Percentiles rank a stretch among this genome's conserved stretches.
These are phyloP conservation scores for Hippocampus mohnikei DNA, from an alignment of 2,113 vertebrate species.

Conservation along the genomic window DNA sequence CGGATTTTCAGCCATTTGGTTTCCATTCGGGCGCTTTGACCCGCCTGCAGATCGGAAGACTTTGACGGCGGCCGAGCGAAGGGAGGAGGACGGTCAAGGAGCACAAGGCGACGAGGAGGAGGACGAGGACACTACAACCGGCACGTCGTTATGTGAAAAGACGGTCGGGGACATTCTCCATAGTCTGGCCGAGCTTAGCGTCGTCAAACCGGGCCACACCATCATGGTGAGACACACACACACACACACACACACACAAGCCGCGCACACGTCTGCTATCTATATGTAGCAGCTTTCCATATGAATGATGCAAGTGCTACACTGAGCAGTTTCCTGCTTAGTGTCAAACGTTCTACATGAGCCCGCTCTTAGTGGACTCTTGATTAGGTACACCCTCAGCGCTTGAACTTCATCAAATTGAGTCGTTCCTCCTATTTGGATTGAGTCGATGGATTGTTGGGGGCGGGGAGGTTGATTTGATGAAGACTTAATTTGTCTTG, in stretches of 20 bases:
- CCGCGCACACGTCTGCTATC: background rate
- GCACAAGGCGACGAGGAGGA: constrained; percentile 29
- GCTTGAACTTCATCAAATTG: background rate
- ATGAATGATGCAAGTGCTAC: background rate
- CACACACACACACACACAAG: too few relatives aligned
- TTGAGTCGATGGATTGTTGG: too few relatives aligned
- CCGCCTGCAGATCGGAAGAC: constrained; percentile 59
- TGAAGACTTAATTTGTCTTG: too few relatives aligned
- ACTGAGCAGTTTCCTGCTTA: background rate
- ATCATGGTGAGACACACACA: constrained; percentile 59
- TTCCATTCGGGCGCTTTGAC: background rate
- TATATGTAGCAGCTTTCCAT: background rate
- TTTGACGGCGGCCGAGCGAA: constrained; percentile 60
- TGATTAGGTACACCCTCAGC: background rate
- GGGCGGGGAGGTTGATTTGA: too few relatives aligned
- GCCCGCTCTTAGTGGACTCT: background rate
- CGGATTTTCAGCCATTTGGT: background rate
- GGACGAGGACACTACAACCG: constrained; percentile 38
- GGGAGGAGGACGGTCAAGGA: constrained; percentile 51
- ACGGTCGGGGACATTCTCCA: constrained; percentile 72
- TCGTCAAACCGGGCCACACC: constrained; percentile 73
- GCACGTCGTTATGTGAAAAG: constrained; percentile 63
- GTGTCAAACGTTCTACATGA: background rate
- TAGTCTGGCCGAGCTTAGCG: constrained; percentile 71
- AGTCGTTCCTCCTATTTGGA: too few relatives aligned